Conservation (phyloP, 2,797 vertebrate species). For the Syngnathus rostellatus region DNA sequence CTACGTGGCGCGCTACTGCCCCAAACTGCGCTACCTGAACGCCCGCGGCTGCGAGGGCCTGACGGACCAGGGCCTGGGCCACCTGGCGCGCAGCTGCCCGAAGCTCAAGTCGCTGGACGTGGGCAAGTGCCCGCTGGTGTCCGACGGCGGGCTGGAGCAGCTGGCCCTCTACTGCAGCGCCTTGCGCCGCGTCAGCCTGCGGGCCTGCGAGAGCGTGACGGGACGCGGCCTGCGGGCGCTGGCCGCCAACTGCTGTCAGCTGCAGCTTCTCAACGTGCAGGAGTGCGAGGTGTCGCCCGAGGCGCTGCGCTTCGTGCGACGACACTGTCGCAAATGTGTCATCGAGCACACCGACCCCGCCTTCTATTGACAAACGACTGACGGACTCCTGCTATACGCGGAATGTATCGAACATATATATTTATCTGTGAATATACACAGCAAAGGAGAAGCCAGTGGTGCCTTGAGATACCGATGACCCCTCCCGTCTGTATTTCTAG, state of each 20-base stretch:
- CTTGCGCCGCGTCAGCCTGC: slow-evolving; percentile 88
- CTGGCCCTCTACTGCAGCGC: slow-evolving; percentile 92
- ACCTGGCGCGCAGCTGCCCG: slow-evolving; percentile 91
- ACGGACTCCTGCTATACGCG: slow-evolving; percentile 40
- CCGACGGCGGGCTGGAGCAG: slow-evolving; percentile 89
- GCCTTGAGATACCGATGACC: not conserved
- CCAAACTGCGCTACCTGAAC: slow-evolving; percentile 75
- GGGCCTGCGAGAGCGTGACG: slow-evolving; percentile 91
- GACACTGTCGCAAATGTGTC: slow-evolving; percentile 91
- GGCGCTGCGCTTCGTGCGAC: slow-evolving; percentile 86
- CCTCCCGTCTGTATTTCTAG: no score
- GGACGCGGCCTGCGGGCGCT: slow-evolving; percentile 89
- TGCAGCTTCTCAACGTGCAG: slow-evolving; percentile 96
- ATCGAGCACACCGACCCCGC: slow-evolving; percentile 98
- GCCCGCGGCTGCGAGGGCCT: slow-evolving; percentile 85
- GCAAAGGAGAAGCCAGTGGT: not conserved
- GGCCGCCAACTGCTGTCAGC: slow-evolving; percentile 91
- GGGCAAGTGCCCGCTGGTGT: slow-evolving; percentile 94
- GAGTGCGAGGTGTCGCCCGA: slow-evolving; percentile 95
- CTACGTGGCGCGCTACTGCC: slow-evolving; percentile 94
- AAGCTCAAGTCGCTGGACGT: slow-evolving; percentile 93
- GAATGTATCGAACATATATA: slow-evolving; percentile 70
- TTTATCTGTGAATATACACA: slow-evolving; percentile 23
- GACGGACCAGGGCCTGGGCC: slow-evolving; percentile 92
- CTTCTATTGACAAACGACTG: slow-evolving; percentile 79